Conservation (phyloP, 2,888 invertebrate species). For the Eupelmus urozonus region DNA sequence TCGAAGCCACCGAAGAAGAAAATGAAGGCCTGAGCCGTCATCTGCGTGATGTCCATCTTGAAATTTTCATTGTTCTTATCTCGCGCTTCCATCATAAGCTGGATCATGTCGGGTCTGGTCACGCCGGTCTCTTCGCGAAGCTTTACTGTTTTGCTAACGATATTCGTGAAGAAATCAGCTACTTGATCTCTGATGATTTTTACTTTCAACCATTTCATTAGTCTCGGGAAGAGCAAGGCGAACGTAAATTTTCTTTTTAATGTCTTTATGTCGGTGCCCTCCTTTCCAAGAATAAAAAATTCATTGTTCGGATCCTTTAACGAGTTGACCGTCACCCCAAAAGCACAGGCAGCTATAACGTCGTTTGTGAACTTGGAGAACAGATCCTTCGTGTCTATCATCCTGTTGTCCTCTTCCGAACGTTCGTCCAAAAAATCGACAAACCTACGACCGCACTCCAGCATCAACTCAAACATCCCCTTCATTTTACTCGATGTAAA, state of each 20-base stretch:
- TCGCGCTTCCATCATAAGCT: constrained; percentile 69
- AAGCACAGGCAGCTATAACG: constrained; percentile 77
- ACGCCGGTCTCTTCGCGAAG: constrained; percentile 63
- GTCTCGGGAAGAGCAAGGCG: no score
- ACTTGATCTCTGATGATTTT: no score
- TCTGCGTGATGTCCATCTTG: constrained; percentile 70
- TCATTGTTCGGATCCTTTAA: constrained; percentile 70
- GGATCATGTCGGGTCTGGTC: constrained; percentile 68
- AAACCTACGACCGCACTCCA: no score
- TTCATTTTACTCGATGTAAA: constrained; percentile 57
- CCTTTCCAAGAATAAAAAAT: constrained; percentile 69
- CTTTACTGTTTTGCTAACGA: constrained; percentile 57
- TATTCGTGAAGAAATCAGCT: no score
- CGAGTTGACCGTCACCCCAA: constrained; percentile 75
- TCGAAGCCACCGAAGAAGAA: constrained; percentile 74
- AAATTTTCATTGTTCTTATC: constrained; percentile 54
- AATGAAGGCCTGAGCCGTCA: constrained; percentile 77
- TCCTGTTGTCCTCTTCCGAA: no score
- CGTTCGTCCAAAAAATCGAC: no score
- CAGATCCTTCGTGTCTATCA: no score
- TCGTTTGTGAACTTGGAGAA: no score
- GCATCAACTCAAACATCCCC: constrained; percentile 54
- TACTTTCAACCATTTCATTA: no score
- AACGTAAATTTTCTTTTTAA: no score
- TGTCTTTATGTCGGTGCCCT: no score